Conservation (phyloP, 2,888 invertebrate genomes). For the Venustoraphidia nigricollis region DNA sequence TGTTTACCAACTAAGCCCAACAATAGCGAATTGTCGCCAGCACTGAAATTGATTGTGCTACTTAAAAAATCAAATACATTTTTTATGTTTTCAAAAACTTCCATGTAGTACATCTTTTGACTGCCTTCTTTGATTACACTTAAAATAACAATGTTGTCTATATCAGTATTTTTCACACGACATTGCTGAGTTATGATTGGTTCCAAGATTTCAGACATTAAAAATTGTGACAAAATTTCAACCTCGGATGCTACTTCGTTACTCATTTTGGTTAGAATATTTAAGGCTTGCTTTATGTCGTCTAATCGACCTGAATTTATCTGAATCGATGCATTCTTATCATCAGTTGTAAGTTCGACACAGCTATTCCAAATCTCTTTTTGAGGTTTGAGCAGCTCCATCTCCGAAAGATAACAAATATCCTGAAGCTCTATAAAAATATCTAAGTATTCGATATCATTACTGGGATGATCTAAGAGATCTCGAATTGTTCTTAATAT, state of each 20-base stretch:
- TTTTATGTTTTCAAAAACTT: slow-evolving; percentile 40
- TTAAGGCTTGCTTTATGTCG: slow-evolving; percentile 24
- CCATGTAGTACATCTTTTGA: slow-evolving; percentile 30
- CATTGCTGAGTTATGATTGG: slow-evolving; percentile 38
- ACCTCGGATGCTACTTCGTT: slow-evolving; percentile 32
- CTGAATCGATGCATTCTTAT: slow-evolving; percentile 25
- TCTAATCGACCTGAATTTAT: slow-evolving; percentile 17
- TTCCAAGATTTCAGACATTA: slow-evolving; percentile 39
- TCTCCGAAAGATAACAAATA: not conserved
- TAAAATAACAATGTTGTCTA: slow-evolving; percentile 23
- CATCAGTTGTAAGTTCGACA: slow-evolving; percentile 28
- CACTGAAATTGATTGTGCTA: slow-evolving; percentile 34
- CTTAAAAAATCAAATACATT: slow-evolving; percentile 40
- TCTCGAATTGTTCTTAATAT: slow-evolving; percentile 32
- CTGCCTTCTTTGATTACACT: slow-evolving; percentile 25
- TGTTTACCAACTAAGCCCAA: slow-evolving; percentile 38
- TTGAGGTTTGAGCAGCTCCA: not conserved
- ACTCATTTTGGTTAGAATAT: slow-evolving; percentile 25
- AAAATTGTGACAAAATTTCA: slow-evolving; percentile 36
- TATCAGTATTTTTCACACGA: slow-evolving; percentile 28
- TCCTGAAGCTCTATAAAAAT: slow-evolving; percentile 33
- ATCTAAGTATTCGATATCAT: slow-evolving; percentile 34
- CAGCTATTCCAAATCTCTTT: slow-evolving; percentile 32
- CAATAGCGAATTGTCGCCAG: slow-evolving; percentile 29
- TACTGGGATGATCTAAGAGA: slow-evolving; percentile 29